Percentiles rank a stretch among this genome's conserved stretches.
These are phyloP conservation scores for Parapsyche elsis DNA, from an alignment of 1,140 invertebrate species.

Conservation along the genomic window DNA sequence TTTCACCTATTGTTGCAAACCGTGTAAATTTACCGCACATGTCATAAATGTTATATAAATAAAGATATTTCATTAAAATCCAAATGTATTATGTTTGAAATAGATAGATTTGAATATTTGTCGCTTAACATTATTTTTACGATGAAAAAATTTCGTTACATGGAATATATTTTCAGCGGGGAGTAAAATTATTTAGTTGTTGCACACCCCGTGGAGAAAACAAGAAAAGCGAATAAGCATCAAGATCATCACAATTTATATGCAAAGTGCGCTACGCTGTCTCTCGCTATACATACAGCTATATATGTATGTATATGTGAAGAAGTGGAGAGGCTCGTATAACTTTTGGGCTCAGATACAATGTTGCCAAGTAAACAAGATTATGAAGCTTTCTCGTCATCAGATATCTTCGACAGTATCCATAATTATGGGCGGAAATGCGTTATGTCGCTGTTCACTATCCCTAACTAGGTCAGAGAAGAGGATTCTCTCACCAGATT, in stretches of 20 bases:
- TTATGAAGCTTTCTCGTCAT: slow-evolving; percentile 38
- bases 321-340: slow-evolving; percentile 25
- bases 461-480: slow-evolving; percentile 7
- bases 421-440: slow-evolving; percentile 34
- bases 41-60: no score
- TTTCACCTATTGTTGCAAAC: no score
- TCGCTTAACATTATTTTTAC: not conserved
- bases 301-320: not conserved
- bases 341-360: slow-evolving; percentile 24
- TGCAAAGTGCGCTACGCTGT: slow-evolving; percentile 37
- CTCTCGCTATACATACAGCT: not conserved
- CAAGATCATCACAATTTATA: slow-evolving; percentile 47
- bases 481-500: slow-evolving; percentile 22
- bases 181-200: slow-evolving; percentile 40
- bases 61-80: no score
- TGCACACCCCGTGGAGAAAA: slow-evolving; percentile 41
- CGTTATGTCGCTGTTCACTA: not conserved
- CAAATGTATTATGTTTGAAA: no score
- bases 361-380: slow-evolving; percentile 45
- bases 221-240: slow-evolving; percentile 38
- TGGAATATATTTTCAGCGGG: slow-evolving; percentile 16
- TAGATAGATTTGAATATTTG: not conserved
- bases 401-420: slow-evolving; percentile 41
- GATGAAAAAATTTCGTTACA: slow-evolving; percentile 14
- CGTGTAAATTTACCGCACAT: no score